Evolutionary conservation across 2,113 vertebrate species (phyloP), one percentile per base, ranked within the genome.

Genomic region (Grallaria varia): DNA sequence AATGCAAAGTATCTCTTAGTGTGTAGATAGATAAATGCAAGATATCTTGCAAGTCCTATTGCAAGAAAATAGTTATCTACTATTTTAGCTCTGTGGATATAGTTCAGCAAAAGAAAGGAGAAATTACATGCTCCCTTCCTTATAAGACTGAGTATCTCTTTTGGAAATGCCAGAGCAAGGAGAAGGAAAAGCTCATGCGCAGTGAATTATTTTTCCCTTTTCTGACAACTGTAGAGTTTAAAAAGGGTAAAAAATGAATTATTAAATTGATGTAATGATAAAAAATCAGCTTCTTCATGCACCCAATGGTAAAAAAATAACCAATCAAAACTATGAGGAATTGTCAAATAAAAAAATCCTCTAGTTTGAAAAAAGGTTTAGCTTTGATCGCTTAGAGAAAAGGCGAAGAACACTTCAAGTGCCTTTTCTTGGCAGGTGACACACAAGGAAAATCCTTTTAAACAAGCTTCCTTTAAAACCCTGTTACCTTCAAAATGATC

Each of bases 401-500:
- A 98, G 95, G 91, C 62, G 84, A 91, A 97, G 97, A 97, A 98
- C 98, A 98, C 98, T 97, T 98, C 98, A 98, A 98, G 97, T 98
- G 97, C 97, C 98, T 98, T 98, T 98, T 98, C 98, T 97, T 97
- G 97, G 98, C 97, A 98, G 98, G 97, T 98, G 98, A 98, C 98
- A 99, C 98, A 98, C 98, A 98, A 98, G 98, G 98, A 97, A 97
- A 97, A 98, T 98, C 98, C 98, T 98, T 98, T 97, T 97, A 98
- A 98, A 98, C 97, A 98, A 97, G 97, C 96, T 93, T 97, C 97
- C 96, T 97, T 97, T 95, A 96, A 94, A 98, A 97, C 98, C 97
- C 98, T 98, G 98, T 99, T 99, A 99, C 99, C 99, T 99, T 99
- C 97, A 99, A 99, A 98, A 99, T 74, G 99, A 99, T 99, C 98